These are phyloP conservation scores for Ephialtes manifestator DNA, from an alignment of 2,888 invertebrate species.

Conservation along the genomic window DNA sequence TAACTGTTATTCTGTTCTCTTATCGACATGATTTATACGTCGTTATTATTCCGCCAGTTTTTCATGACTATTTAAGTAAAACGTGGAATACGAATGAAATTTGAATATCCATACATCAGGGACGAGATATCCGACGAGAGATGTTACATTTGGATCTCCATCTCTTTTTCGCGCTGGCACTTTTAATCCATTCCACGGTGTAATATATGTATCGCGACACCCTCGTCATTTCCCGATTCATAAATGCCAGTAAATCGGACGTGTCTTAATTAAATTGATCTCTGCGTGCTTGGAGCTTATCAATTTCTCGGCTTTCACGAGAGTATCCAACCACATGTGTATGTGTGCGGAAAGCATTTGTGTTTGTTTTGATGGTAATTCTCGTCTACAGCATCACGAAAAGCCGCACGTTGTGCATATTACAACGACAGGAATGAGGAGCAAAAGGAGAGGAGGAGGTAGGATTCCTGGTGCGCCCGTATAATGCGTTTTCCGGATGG, in stretches of 20 bases:
- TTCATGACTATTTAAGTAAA: too few species aligned
- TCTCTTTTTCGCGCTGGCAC: not conserved
- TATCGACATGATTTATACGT: not conserved
- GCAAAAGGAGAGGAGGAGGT: not conserved
- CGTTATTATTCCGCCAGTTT: not conserved
- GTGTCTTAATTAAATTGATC: conserved; percentile 58
- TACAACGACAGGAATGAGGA: conserved; percentile 16
- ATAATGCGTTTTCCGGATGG: conserved; percentile 68
- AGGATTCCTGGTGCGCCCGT: conserved; percentile 31
- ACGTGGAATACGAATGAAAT: not conserved
- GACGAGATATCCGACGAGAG: not conserved
- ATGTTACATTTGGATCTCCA: not conserved
- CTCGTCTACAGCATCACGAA: conserved; percentile 25
- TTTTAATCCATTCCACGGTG: not conserved
- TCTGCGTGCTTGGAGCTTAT: conserved; percentile 17
- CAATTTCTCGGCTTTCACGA: conserved; percentile 42
- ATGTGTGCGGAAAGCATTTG: not conserved
- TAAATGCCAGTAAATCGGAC: conserved; percentile 33
- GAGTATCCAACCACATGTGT: conserved; percentile 3
- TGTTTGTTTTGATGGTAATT: conserved; percentile 31
- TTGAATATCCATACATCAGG: conserved; percentile 1
- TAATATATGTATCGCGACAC: conserved; percentile 9
- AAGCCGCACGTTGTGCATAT: not conserved
- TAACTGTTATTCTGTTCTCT: not conserved
- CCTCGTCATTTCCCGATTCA: conserved; percentile 34